These are phyloP conservation scores for Lipophrys pholis DNA, from an alignment of 2,113 vertebrate species.

Conservation along the genomic window DNA sequence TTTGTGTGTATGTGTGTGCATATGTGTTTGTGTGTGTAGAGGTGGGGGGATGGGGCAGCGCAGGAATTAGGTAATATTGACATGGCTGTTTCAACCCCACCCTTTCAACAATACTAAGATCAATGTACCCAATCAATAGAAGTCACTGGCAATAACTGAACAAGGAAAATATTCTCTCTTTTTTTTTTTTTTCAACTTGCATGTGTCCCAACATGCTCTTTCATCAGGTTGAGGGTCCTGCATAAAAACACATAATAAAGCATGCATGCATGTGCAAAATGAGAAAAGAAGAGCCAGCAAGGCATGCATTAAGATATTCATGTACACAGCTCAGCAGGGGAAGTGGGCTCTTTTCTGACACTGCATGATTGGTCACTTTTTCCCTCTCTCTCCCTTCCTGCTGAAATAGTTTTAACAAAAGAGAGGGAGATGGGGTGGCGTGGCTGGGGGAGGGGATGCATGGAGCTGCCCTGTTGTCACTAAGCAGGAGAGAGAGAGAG, in stretches of 20 bases:
- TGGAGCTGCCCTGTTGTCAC: constrained; percentile 77
- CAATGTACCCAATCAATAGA: constrained; percentile 76
- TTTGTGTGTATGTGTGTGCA: constrained; percentile 19
- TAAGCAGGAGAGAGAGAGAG: constrained; percentile 39
- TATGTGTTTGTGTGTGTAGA: constrained; percentile 14
- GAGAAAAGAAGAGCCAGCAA: neutral
- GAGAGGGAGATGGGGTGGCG: constrained; percentile 52
- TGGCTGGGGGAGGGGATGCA: constrained; percentile 69
- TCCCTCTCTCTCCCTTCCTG: constrained; percentile 78
- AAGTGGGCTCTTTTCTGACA: constrained; percentile 68
- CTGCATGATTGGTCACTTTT: constrained; percentile 78
- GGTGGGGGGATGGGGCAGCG: constrained; percentile 49
- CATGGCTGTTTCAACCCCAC: constrained; percentile 67
- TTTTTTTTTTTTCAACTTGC: constrained; percentile 9
- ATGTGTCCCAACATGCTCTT: constrained; percentile 19
- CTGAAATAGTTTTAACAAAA: constrained; percentile 84
- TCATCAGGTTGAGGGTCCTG: constrained; percentile 22
- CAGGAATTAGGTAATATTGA: constrained; percentile 78
- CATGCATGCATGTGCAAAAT: constrained; percentile 14
- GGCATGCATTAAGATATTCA: constrained; percentile 18
- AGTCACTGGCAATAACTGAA: constrained; percentile 79
- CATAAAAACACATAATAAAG: constrained; percentile 22
- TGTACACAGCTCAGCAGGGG: constrained; percentile 28
- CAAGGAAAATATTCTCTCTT: constrained; percentile 52
- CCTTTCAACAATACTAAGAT: constrained; percentile 68